Conservation (phyloP, 2,113 vertebrate species). For the Eulemur macaco region DNA sequence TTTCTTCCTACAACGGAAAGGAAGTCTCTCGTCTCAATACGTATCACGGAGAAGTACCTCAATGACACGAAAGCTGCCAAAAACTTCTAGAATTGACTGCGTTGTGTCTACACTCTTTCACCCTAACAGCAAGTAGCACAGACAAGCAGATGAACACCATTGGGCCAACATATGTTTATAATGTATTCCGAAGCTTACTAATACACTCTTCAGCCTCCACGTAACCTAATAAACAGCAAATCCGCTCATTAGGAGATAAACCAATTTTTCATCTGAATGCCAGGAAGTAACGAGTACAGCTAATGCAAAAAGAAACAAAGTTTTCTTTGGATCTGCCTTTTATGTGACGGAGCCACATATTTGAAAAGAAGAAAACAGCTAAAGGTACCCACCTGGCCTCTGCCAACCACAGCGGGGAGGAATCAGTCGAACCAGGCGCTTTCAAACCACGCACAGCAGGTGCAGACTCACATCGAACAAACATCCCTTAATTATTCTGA, state of each 20-base stretch:
- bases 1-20: background rate
- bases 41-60: background rate
- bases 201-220: background rate
- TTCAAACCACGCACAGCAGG: background rate
- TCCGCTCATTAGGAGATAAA: background rate
- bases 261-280: background rate
- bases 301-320: background rate
- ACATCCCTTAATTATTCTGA: background rate
- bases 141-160: rapidly evolving
- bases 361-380: background rate
- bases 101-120: background rate
- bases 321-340: background rate
- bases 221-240: rapidly evolving
- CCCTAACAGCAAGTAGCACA: background rate
- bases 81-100: background rate
- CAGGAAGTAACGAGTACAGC: rapidly evolving
- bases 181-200: no score
- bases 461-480: background rate
- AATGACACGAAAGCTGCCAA: background rate
- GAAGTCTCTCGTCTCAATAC: background rate
- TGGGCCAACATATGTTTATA: rapidly evolving
- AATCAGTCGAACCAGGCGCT: background rate
- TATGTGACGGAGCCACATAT: rapidly evolving
- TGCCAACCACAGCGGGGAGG: background rate
- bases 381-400: background rate